Conservation (phyloP, 2,888 invertebrate genomes). For the Idaea dimidiata region DNA sequence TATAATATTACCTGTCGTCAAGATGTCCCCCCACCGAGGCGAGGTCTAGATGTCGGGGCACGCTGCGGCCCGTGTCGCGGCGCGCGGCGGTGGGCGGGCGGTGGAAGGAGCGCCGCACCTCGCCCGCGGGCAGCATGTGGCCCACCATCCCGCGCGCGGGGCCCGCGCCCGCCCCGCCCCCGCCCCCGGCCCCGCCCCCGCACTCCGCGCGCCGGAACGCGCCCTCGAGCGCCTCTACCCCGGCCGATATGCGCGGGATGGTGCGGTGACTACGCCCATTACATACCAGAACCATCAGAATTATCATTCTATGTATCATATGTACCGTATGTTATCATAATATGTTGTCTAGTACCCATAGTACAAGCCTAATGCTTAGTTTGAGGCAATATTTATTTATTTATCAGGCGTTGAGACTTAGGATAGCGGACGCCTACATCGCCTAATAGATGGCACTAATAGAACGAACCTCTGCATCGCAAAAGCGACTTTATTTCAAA, state of each 20-base stretch:
- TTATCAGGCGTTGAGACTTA: too few relatives aligned
- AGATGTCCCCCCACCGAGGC: conserved; percentile 37
- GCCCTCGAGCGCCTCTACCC: conserved; percentile 56
- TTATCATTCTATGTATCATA: too few relatives aligned
- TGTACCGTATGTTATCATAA: too few relatives aligned
- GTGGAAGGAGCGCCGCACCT: conserved; percentile 73
- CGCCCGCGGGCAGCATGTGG: conserved; percentile 53
- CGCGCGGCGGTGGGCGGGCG: conserved; percentile 53
- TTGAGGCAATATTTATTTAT: too few relatives aligned
- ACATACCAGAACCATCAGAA: neutral
- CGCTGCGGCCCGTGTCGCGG: conserved; percentile 64
- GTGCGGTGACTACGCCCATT: conserved; percentile 61
- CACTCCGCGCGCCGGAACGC: conserved; percentile 66
- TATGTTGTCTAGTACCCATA: too few relatives aligned
- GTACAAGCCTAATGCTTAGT: too few relatives aligned
- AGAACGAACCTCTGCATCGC: too few relatives aligned
- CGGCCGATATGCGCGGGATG: conserved; percentile 69
- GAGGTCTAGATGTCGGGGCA: conserved; percentile 79
- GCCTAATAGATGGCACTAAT: too few relatives aligned
- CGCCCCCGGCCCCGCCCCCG: conserved; percentile 39
- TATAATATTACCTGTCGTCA: too few relatives aligned
- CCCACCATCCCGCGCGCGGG: too few relatives aligned
- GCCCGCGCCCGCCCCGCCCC: conserved; percentile 36
- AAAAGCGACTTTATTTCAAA: too few relatives aligned
- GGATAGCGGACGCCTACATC: too few relatives aligned